Base-by-base conservation (phyloP, 2,888 invertebrate species). In the Hemicrepidius hirtus region DNA sequence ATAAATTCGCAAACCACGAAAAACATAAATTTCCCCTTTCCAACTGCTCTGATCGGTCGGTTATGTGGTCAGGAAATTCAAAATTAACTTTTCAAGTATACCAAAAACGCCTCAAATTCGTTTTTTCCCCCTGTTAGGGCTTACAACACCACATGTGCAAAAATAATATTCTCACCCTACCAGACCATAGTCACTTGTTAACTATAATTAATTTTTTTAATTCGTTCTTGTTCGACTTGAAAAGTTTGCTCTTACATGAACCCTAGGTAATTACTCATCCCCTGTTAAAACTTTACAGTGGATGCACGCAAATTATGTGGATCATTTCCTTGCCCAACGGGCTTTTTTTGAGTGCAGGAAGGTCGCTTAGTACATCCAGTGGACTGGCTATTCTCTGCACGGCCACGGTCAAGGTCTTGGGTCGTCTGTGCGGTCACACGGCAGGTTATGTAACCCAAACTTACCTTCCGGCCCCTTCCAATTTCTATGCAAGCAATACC, bases 371-470 rank as follows among this genome's bases (percentile, higher is more conserved):
- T 37, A 13, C 20, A 44, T 62, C 7, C 12, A 55, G 21, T n/a
- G n/a, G 60, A 41, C 32, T 57, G 37, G 59, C 18, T 50, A 67
- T 16, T 44, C n/a, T 55, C 35, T 41, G 46, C 60, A 41, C 63
- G 68, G 67, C 63, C 72, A 72, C 67, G 72, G 72, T 67, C 72
- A 72, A 72, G 72, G 72, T 37, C 68, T 59, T 44, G 32, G 57
- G 67, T 68, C 46, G 63, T 72, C 68, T 72, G 35, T 50, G 49
- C 68, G 72, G 68, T 72, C 72, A 68, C 57, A 68, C 63, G 32
- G 32, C 68, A 72, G 72, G 72, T 72, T 72, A 72, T 72, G 68
- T 63, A 72, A 72, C 57, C 50, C 46, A 63, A 71, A 68, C 18
- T 59, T 65, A 50, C 59, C 66, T 71, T 65, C 59, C 64, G 71